Evolutionary conservation across 2,797 vertebrate species (phyloP).

Genomic region (Fratercula arctica): DNA sequence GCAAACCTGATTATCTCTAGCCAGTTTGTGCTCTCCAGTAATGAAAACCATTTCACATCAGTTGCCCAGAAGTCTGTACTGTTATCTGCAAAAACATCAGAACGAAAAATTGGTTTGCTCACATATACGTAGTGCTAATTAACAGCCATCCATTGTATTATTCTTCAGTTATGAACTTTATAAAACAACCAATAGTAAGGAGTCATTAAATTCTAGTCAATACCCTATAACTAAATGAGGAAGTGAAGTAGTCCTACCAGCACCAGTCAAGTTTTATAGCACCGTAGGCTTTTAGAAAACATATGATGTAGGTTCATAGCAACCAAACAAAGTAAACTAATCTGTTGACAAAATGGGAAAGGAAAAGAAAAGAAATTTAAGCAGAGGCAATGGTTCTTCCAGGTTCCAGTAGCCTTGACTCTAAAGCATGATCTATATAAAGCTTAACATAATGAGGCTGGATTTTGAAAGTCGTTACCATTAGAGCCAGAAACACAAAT

Average conservation of each 20-base stretch:
- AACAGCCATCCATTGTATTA: neutral
- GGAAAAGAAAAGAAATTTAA: neutral
- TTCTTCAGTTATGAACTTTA: neutral
- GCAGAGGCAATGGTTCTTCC: neutral
- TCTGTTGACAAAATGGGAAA: neutral
- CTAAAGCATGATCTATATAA: neutral
- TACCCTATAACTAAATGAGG: neutral
- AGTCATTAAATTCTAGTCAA: neutral
- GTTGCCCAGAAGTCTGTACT: conserved; percentile 88
- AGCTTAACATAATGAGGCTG: neutral
- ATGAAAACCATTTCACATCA: conserved; percentile 90
- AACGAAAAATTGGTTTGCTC: neutral
- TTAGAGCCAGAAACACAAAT: neutral
- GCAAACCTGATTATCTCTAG: conserved; percentile 87
- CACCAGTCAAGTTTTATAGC: neutral
- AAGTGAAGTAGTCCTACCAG: neutral
- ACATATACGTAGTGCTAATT: neutral
- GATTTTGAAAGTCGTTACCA: neutral
- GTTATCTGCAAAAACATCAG: conserved; percentile 76
- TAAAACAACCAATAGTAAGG: neutral
- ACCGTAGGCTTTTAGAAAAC: neutral
- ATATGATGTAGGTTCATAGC: neutral
- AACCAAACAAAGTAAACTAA: neutral
- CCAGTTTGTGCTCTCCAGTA: conserved; percentile 87
- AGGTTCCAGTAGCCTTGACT: neutral